These are phyloP conservation scores for Menura novaehollandiae DNA, from an alignment of 2,113 vertebrate species.

Conservation along the genomic window DNA sequence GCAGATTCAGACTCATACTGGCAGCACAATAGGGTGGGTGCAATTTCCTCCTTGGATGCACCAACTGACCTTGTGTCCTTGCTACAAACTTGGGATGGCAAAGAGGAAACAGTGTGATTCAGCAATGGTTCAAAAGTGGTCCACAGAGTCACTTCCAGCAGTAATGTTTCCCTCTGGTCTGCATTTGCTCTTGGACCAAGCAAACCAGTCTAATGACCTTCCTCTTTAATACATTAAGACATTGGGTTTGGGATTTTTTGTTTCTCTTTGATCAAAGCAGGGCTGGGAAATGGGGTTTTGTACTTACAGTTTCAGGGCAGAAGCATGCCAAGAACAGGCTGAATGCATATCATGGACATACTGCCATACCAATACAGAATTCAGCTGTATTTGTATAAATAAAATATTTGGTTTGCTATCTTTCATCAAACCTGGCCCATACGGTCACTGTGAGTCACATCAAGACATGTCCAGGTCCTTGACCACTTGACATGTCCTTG, in stretches of 20 bases:
- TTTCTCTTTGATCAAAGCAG: not conserved
- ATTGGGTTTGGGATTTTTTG: not conserved
- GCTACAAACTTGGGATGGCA: not conserved
- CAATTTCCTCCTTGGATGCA: not conserved
- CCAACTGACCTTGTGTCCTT: not conserved
- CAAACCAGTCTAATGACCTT: not conserved
- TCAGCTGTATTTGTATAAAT: not conserved
- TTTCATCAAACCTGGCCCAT: not conserved
- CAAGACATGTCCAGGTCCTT: not conserved
- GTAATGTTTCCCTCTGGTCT: not conserved
- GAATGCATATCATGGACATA: accelerated
- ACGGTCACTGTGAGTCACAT: not conserved
- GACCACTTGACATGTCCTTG: no score
- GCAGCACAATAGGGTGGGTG: not conserved
- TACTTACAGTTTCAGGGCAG: not conserved
- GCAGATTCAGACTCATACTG: not conserved
- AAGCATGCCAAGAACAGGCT: not conserved
- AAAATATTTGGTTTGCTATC: not conserved
- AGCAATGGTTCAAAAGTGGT: not conserved
- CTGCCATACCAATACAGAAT: not conserved
- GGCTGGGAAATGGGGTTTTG: not conserved
- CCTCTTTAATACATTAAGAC: not conserved
- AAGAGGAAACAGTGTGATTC: not conserved
- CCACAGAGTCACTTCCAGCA: not conserved
- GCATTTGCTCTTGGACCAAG: not conserved